phyloP scores from a whole-genome alignment of 2,113 vertebrate genomes.

The Bagarius yarrelli region DNA sequence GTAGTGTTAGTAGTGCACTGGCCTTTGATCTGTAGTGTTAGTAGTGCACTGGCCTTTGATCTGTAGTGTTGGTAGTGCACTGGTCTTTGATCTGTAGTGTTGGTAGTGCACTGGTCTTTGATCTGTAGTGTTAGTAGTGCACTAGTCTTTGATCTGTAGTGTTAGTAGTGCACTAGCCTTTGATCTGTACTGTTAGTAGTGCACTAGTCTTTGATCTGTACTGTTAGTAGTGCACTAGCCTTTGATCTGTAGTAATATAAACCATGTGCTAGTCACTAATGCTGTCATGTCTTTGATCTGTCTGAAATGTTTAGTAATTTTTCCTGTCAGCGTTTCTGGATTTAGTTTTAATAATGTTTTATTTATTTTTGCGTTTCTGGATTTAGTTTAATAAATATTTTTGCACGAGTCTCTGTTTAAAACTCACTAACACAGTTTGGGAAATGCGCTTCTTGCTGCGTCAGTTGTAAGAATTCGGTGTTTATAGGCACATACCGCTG shows the following conservation, averaged over 20 bases:
- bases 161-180: not conserved
- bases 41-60: no score
- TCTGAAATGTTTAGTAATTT: not conserved
- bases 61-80: no score
- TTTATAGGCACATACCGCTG: conserved; percentile 35
- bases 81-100: no score
- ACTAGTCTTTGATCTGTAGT: not conserved
- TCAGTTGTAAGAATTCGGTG: not conserved
- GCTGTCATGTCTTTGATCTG: not conserved
- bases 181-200: not conserved
- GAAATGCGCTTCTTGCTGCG: not conserved
- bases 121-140: not conserved
- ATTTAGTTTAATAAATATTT: not conserved
- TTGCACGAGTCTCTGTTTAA: not conserved
- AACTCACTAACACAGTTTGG: not conserved
- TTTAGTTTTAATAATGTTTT: not conserved
- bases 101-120: not conserved
- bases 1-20: no score
- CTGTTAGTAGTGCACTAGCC: no score
- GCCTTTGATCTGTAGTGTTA: no score
- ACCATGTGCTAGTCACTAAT: no score
- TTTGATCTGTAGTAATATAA: not conserved
- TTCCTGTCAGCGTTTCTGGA: not conserved
- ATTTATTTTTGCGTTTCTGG: not conserved
- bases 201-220: not conserved